These are phyloP conservation scores for Drosophila ezoana DNA, from an alignment of 2,888 invertebrate species.

Conservation along the genomic window DNA sequence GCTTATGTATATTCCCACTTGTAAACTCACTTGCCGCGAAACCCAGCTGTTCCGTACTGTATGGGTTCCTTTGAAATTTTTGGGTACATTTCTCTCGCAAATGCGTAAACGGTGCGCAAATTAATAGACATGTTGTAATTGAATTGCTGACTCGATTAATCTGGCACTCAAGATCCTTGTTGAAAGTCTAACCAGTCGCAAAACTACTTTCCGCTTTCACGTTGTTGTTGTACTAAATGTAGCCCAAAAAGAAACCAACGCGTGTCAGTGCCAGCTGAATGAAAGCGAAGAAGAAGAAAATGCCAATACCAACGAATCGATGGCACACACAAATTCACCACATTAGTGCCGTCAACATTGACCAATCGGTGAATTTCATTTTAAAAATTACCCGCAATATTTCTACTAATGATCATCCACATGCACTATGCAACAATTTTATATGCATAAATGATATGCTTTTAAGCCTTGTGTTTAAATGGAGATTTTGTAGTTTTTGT, in stretches of 20 bases:
- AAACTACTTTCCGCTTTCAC: conserved; percentile 56
- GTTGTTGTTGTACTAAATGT: conserved; percentile 49
- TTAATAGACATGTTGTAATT: conserved; percentile 82
- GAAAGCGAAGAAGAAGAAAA: conserved; percentile 37
- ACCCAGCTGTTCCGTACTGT: conserved; percentile 94
- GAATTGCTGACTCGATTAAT: conserved; percentile 26
- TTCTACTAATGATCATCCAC: too few relatives aligned
- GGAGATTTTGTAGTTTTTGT: too few relatives aligned
- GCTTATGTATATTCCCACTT: conserved; percentile 53
- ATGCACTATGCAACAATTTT: background rate
- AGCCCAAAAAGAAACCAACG: conserved; percentile 48
- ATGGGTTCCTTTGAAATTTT: conserved; percentile 88
- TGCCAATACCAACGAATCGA: conserved; percentile 28
- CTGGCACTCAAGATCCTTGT: conserved; percentile 36
- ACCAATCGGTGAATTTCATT: conserved; percentile 16
- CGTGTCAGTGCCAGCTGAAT: conserved; percentile 60
- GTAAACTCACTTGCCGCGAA: conserved; percentile 88
- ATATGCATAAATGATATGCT: background rate
- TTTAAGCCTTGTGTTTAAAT: too few relatives aligned
- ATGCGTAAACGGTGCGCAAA: conserved; percentile 87
- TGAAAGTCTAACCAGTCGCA: conserved; percentile 36
- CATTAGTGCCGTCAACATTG: conserved; percentile 33
- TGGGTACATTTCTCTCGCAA: conserved; percentile 91
- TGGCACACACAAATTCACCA: conserved; percentile 3
- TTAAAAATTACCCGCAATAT: background rate